Base-by-base conservation (phyloP, 2,113 vertebrate genomes). In the Reinhardtius hippoglossoides region DNA sequence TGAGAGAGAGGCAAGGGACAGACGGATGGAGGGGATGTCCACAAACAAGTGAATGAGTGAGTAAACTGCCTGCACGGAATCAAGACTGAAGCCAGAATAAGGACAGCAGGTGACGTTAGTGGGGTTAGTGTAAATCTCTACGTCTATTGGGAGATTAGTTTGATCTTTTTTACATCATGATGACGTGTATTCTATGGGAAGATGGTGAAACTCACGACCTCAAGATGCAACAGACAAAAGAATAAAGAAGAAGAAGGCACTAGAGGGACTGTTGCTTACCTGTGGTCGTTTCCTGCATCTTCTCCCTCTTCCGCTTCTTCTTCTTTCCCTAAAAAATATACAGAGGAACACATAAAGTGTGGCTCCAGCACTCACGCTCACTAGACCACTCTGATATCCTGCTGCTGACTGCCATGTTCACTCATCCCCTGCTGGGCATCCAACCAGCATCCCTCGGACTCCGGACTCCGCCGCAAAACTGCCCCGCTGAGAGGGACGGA, bases 221-320 rank as follows among this genome's bases (percentile, higher is more conserved):
- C 67, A 75, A 79, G 16, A 84, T 82, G 73, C 62, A n/a, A 82
- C 65, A 65, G 48, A 74, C 14, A 60, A 0, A 59, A 40, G 21
- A 50, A n/a, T 59, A 46, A 46, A 7, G 71, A 40, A 15, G 5
- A 7, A 31, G 12, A 24, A 58, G 21, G 23, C 31, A 13, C 23
- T 9, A 1, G 52, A 50, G 52, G 50, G 52, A n/a, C 3, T 0
- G 9, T 42, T n/a, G 26, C 83, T 94, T 95, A 99, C 98, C 98
- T 95, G 97, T 91, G 74, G 98, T 93, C 31, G 97, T 94, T 87
- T 99, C 98, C 94, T 99, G 98, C 76, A 99, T 95, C 86, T 99
- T 99, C 94, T 99, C 98, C 94, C 98, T 95, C 97, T 99, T 99
- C 94, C 98, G 97, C 94, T 99, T 99, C 95, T 99, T 99, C 93